phyloP scores from a whole-genome alignment of 1,140 invertebrate genomes.

The Aphelinus certus region DNA sequence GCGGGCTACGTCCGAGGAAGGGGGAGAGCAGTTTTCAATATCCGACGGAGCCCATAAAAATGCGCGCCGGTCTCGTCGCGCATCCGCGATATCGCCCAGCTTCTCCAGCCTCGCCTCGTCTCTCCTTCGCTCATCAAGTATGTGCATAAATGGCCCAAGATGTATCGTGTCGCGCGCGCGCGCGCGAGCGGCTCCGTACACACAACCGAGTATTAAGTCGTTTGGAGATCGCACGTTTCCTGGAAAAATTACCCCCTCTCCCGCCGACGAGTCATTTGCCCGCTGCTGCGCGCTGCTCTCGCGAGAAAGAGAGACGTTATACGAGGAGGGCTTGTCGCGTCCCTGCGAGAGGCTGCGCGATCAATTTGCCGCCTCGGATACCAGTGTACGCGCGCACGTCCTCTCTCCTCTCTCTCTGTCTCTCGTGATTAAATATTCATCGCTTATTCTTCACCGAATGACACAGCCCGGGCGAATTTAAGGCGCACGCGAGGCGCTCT shows the following conservation, averaged over 20 bases:
- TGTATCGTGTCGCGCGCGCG: constrained; percentile 34
- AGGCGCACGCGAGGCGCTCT: too few species aligned
- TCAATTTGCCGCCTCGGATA: too few species aligned
- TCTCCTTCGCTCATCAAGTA: constrained; percentile 47
- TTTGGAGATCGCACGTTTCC: constrained; percentile 10
- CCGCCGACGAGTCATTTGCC: too few species aligned
- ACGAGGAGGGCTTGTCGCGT: too few species aligned
- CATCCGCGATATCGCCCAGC: neutral
- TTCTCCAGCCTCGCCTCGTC: constrained; percentile 31
- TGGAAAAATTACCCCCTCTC: constrained; percentile 10
- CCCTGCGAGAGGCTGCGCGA: too few species aligned
- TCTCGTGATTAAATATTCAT: too few species aligned
- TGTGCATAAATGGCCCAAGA: constrained; percentile 49
- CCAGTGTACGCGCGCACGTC: too few species aligned
- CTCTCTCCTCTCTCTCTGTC: too few species aligned
- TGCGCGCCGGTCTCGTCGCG: constrained; percentile 21
- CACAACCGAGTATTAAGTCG: constrained; percentile 33
- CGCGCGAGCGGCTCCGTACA: constrained; percentile 6
- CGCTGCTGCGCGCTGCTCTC: too few species aligned
- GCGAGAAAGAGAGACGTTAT: too few species aligned
- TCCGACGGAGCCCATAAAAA: constrained; percentile 52
- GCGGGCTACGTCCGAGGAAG: neutral
- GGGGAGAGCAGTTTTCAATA: constrained; percentile 59
- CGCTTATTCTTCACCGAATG: too few species aligned
- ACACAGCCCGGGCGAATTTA: too few species aligned